Evolutionary conservation across 2,888 invertebrate genomes (phyloP).

Genomic region (Pecten maximus): DNA sequence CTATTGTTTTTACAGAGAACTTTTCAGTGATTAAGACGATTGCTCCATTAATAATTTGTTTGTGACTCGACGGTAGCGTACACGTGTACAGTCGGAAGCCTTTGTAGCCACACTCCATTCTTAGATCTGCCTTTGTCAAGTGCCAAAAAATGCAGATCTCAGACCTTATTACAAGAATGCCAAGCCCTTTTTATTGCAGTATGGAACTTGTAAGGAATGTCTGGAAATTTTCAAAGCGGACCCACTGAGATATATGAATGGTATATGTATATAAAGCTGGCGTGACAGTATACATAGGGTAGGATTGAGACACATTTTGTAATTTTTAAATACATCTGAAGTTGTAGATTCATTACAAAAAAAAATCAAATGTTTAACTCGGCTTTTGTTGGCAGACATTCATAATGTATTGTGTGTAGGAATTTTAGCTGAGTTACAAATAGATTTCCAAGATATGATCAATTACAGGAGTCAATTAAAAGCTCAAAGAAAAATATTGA

Average conservation of each 20-base stretch:
- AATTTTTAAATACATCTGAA: not conserved
- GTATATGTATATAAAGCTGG: not conserved
- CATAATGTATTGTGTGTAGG: slow-evolving; percentile 4
- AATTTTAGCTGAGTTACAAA: not conserved
- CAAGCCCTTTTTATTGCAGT: not conserved
- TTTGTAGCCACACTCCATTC: not conserved
- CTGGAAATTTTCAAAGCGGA: not conserved
- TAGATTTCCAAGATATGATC: not conserved
- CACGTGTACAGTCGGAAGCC: not conserved
- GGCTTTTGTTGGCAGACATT: not conserved
- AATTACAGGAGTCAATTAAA: not conserved
- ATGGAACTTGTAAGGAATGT: not conserved
- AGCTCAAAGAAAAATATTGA: not conserved
- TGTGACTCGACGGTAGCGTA: not conserved
- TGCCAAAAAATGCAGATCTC: slow-evolving; percentile 4
- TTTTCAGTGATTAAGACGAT: slow-evolving; percentile 2
- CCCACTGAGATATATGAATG: not conserved
- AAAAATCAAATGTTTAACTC: not conserved
- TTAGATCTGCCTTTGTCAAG: not conserved
- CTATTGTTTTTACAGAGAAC: not conserved
- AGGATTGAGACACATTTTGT: not conserved
- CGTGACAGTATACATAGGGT: not conserved
- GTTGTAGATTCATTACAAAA: not conserved
- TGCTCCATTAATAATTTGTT: slow-evolving; percentile 5
- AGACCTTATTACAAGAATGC: not conserved